Conservation (phyloP, 2,888 invertebrate species). For the Amphiduros pacificus region DNA sequence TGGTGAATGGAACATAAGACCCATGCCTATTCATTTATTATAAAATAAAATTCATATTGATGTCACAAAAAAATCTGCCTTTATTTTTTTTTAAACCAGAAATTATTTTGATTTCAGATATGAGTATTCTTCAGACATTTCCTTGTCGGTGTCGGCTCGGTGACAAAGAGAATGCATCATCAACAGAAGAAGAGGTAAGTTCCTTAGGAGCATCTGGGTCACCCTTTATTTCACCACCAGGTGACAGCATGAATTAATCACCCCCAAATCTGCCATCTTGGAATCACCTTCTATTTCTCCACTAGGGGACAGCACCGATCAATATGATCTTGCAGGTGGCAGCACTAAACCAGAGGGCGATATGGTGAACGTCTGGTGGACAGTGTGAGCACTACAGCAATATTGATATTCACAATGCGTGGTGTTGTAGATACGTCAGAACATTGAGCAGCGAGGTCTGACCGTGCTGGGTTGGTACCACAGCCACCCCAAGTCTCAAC, state of each 20-base stretch:
- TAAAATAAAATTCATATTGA: background rate
- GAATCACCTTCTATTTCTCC: too few species aligned
- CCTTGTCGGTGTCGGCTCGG: slow-evolving; percentile 79
- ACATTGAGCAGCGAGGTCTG: slow-evolving; percentile 81
- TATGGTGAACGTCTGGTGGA: too few species aligned
- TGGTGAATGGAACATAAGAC: too few species aligned
- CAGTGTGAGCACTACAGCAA: too few species aligned
- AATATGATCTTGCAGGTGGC: too few species aligned
- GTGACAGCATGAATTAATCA: too few species aligned
- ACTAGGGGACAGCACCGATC: too few species aligned
- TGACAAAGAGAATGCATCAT: slow-evolving; percentile 73
- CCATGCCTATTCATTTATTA: background rate
- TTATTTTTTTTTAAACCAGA: background rate
- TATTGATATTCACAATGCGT: background rate
- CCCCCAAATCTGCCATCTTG: too few species aligned
- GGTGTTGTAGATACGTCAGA: slow-evolving; percentile 70
- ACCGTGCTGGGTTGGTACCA: slow-evolving; percentile 94
- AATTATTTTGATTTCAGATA: slow-evolving; percentile 65
- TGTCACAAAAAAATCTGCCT: slow-evolving; percentile 10
- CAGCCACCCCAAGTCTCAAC: slow-evolving; percentile 78
- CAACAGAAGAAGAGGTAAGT: slow-evolving; percentile 57
- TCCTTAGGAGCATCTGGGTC: too few species aligned
- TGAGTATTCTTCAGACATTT: slow-evolving; percentile 84
- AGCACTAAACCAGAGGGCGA: too few species aligned
- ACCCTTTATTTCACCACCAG: too few species aligned